phyloP scores from a whole-genome alignment of 2,113 vertebrate genomes.

The Oenanthe melanoleuca region DNA sequence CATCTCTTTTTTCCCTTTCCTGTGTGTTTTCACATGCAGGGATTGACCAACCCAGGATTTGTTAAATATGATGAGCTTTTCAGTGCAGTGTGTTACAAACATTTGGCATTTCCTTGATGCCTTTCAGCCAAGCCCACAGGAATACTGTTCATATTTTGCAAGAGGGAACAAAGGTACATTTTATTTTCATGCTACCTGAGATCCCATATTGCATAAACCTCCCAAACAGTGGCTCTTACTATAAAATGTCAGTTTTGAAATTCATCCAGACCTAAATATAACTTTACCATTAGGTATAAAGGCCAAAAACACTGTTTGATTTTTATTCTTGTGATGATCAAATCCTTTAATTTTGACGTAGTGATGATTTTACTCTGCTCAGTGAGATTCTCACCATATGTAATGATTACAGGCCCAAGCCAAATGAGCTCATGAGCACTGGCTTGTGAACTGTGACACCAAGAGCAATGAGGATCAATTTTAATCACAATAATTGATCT shows the following conservation, averaged over 20 bases:
- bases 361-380: background rate
- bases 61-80: background rate
- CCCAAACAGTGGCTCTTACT: background rate
- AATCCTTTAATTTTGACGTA: background rate
- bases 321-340: background rate
- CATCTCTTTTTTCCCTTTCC: background rate
- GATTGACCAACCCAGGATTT: no score
- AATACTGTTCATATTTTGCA: background rate
- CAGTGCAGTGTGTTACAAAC: background rate
- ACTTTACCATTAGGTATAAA: background rate
- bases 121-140: background rate
- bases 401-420: background rate
- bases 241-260: background rate
- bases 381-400: background rate
- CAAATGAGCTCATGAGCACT: background rate
- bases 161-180: background rate
- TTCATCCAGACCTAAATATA: background rate
- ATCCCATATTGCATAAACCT: background rate
- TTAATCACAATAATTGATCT: slow-evolving; percentile 57
- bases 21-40: background rate
- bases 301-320: background rate
- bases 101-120: background rate
- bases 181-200: background rate
- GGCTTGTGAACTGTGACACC: background rate
- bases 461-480: slow-evolving; percentile 10